Evolutionary conservation across 2,113 vertebrate species (phyloP), one percentile per base, ranked within the genome.

Genomic region (Telmatochromis sp.): DNA sequence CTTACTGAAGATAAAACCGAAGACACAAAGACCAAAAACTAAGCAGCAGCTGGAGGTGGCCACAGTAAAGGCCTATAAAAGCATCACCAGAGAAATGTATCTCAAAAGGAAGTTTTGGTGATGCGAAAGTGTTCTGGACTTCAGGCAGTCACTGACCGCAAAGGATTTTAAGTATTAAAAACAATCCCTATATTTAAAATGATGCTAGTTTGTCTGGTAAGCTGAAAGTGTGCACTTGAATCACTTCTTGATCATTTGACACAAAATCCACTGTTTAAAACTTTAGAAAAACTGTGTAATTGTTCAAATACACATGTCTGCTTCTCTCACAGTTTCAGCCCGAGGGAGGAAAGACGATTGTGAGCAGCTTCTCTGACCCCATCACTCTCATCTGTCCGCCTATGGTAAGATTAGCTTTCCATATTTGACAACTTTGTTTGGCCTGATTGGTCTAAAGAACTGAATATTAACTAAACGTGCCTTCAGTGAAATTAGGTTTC

Each of bases 311-410:
- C 42, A 17, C 37, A 70, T 23, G 13, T 85, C 23, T 82, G 31
- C 78, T 14, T 90, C 65, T 26, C 57, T 85, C 49, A 9, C 88
- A 97, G 97, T 97, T 97, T 91, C 96, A 97, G 86, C 95, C 96
- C 2, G 95, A 95, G 37, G 96, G 94, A 37, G 85, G 91, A 4
- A 97, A 97, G 91, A 88, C 90, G 63, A 90, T 93, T 15, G 92
- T 97, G 54, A 92, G 86, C 85, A 97, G 93, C 45, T 96, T 97
- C 86, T 96, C 96, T 13, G 93, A 96, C 53, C 94, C 96, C 53
- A 94, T 97, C 84, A 70, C 90, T n/a, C 96, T 97, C 57, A 88
- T 95, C 73, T 97, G 97, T 85, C 97, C 97, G n/a, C 90, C 96
- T 3, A 35, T 84, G 94, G 97, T 97, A 92, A 93, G 92, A 49